Conservation (phyloP, 2,113 vertebrate species). For the Charina bottae region DNA sequence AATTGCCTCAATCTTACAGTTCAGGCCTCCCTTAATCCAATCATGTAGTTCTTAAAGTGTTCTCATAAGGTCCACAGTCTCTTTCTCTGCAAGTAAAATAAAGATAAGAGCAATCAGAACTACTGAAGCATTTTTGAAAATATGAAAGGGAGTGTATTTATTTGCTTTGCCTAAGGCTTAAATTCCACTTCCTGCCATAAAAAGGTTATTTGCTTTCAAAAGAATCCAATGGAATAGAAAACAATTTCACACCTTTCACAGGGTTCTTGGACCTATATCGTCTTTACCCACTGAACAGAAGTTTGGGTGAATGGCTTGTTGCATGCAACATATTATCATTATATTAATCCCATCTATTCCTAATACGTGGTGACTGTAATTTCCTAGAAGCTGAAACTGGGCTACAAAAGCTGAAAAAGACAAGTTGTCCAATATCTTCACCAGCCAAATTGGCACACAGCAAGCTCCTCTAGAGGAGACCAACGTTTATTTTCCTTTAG, state of each 20-base stretch:
- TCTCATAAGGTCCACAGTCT: conserved; percentile 22
- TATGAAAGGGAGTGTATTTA: neutral
- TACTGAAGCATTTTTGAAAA: neutral
- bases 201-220: neutral
- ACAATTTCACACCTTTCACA: neutral
- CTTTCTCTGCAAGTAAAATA: neutral
- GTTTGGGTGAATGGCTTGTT: neutral
- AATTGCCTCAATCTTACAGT: conserved; percentile 11
- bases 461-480: neutral
- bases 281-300: neutral
- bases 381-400: neutral
- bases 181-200: neutral
- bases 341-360: neutral
- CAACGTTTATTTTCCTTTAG: neutral
- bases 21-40: conserved; percentile 7
- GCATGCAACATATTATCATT: neutral
- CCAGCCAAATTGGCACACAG: neutral
- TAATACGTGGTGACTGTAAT: neutral
- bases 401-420: neutral
- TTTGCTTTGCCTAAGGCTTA: neutral
- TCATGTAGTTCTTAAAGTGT: conserved; percentile 22
- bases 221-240: neutral
- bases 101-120: neutral
- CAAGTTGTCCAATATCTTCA: neutral
- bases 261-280: neutral